phyloP scores from a whole-genome alignment of 2,113 vertebrate species.

The Psophia crepitans region DNA sequence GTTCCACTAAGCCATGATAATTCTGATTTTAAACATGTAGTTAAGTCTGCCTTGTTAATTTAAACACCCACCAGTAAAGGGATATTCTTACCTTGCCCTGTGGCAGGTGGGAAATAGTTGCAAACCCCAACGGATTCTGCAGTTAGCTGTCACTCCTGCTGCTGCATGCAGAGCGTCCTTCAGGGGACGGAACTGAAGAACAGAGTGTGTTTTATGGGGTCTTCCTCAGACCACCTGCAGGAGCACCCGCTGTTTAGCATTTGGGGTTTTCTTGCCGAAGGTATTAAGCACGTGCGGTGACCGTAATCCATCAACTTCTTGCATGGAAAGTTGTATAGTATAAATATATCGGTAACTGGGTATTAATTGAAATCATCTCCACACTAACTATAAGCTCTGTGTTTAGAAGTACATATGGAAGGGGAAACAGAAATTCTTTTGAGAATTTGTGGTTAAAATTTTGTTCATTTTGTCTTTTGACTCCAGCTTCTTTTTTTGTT shows the following conservation, averaged over 20 bases:
- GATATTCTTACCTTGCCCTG: background rate
- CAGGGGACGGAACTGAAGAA: background rate
- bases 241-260: accelerated
- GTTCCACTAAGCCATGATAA: background rate
- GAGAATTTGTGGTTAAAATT: background rate
- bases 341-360: no score
- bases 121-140: background rate
- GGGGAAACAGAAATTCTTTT: background rate
- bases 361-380: background rate
- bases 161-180: background rate
- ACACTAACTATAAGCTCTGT: background rate
- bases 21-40: background rate
- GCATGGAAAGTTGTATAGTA: background rate
- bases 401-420: background rate
- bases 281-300: accelerated
- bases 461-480: background rate
- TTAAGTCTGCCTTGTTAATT: background rate
- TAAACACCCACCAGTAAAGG: background rate
- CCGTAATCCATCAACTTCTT: accelerated
- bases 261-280: background rate
- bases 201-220: background rate
- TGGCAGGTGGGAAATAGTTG: background rate
- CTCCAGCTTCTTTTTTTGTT: background rate
- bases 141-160: background rate
- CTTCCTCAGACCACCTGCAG: background rate